Percentiles rank a stretch among this genome's conserved stretches.
Conservation (phyloP, 2,797 vertebrate species). For the Delichon dasypus region DNA sequence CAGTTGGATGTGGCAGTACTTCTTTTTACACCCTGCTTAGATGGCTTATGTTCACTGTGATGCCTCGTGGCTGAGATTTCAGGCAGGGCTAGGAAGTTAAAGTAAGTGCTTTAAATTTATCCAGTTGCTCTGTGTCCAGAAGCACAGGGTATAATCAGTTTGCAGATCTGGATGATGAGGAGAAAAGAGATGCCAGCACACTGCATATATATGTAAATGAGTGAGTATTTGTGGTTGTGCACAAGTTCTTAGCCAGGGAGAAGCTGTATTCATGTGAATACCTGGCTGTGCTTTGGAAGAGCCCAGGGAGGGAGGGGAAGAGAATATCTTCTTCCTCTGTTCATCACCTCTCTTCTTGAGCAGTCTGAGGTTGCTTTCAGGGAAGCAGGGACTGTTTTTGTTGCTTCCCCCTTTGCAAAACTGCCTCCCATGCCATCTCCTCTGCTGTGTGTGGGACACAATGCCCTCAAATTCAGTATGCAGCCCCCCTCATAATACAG, state of each 20-base stretch:
- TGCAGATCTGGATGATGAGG: neutral
- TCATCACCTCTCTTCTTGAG: neutral
- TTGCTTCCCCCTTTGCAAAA: neutral
- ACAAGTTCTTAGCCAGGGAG: neutral
- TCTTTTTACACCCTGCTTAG: neutral
- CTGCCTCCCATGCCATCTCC: neutral
- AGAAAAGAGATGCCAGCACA: neutral
- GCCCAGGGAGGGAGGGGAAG: neutral
- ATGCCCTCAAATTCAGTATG: neutral
- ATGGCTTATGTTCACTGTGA: neutral
- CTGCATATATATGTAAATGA: neutral
- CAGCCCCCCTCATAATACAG: neutral
- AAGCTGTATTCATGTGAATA: neutral
- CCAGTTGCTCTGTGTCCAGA: neutral
- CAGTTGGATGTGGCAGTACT: neutral
- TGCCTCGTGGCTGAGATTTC: neutral
- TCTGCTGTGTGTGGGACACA: neutral
- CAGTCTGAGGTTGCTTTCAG: neutral
- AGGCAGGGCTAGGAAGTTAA: neutral
- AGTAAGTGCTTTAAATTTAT: neutral
- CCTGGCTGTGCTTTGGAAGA: neutral
- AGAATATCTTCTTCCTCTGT: neutral
- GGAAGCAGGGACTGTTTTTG: neutral
- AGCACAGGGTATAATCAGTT: neutral
- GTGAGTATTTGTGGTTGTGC: neutral